These are phyloP conservation scores for Orientallactaga bullata DNA, from an alignment of 2,113 vertebrate genomes.

Conservation along the genomic window DNA sequence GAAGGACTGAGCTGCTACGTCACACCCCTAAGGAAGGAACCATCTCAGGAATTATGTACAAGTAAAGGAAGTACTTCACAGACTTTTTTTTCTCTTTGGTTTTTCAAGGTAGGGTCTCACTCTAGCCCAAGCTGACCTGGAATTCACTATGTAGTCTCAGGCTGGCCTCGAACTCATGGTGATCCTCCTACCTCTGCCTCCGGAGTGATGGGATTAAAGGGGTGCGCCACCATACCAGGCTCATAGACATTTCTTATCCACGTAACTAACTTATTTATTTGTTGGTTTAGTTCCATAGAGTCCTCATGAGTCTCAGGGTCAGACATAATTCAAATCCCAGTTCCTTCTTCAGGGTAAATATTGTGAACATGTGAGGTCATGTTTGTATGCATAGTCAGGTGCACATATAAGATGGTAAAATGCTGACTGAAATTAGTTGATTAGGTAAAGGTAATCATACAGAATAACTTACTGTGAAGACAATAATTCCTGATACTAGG, in stretches of 20 bases:
- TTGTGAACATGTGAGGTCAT: not conserved
- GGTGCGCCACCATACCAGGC: too few species aligned
- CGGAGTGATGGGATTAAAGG: too few species aligned
- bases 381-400: not conserved
- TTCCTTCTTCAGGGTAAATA: not conserved
- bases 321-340: not conserved
- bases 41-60: not conserved
- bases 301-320: not conserved
- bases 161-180: too few species aligned
- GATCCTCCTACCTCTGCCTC: too few species aligned
- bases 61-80: not conserved
- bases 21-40: not conserved
- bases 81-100: too few species aligned
- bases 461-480: not conserved
- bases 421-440: not conserved
- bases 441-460: not conserved
- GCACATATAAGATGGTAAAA: not conserved
- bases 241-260: not conserved
- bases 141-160: too few species aligned
- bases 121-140: too few species aligned
- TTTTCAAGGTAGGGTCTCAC: too few species aligned
- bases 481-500: not conserved
- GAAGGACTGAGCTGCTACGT: not conserved
- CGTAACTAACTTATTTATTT: not conserved
- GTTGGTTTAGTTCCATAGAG: not conserved